Evolutionary conservation across 2,888 invertebrate species (phyloP).

Genomic region (Brachyptera putata): DNA sequence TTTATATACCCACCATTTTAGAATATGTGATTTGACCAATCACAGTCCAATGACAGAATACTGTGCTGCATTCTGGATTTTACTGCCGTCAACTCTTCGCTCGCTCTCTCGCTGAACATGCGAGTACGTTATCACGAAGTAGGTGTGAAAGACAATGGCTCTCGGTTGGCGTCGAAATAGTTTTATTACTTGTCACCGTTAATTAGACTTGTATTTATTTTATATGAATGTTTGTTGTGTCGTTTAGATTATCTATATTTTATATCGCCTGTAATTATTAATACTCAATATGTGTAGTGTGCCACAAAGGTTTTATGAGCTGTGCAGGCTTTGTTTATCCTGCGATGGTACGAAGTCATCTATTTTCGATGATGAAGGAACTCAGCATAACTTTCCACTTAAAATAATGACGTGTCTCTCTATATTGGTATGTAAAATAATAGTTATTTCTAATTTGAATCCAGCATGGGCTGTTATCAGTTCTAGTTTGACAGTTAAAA

Average conservation of each 20-base stretch:
- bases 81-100: no score
- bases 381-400: conserved; percentile 61
- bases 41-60: no score
- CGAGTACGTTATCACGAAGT: background rate
- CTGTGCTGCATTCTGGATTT: no score
- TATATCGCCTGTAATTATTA: conserved; percentile 30
- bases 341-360: conserved; percentile 67
- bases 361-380: conserved; percentile 72
- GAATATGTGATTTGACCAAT: no score
- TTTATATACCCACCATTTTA: no score
- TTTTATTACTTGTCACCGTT: conserved; percentile 34
- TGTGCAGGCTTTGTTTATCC: conserved; percentile 91
- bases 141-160: conserved; percentile 34
- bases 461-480: conserved; percentile 1
- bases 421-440: conserved; percentile 63
- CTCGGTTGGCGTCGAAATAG: conserved; percentile 35
- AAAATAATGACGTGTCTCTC: conserved; percentile 76
- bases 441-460: conserved; percentile 31
- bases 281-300: conserved; percentile 81
- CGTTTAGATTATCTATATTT: conserved; percentile 25
- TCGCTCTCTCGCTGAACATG: conserved; percentile 4
- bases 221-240: conserved; percentile 42
- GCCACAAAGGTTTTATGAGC: conserved; percentile 89
- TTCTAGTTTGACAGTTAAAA: background rate
- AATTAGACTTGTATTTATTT: conserved; percentile 31